These are phyloP conservation scores for Drosophila algonquin DNA, from an alignment of 2,888 invertebrate genomes.

Conservation along the genomic window DNA sequence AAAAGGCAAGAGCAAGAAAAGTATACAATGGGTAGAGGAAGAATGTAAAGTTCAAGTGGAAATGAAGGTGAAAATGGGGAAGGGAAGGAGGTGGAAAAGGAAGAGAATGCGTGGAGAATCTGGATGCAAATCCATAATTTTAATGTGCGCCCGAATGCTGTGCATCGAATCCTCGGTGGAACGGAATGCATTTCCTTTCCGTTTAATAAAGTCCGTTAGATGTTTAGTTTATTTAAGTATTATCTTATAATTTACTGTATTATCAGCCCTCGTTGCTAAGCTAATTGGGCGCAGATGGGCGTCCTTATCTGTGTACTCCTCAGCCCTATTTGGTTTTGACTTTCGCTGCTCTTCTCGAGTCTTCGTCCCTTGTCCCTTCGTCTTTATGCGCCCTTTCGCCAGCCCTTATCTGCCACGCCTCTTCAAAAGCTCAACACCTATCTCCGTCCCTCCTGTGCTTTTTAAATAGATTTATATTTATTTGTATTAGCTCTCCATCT, in stretches of 20 bases:
- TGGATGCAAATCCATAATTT: background rate
- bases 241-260: background rate
- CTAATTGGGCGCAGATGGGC: conserved; percentile 45
- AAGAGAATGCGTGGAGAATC: no score
- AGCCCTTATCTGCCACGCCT: conserved; percentile 2
- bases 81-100: no score
- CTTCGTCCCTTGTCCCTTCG: no score
- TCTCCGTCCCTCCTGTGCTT: conserved; percentile 2
- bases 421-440: background rate
- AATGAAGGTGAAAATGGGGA: background rate
- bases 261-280: conserved; percentile 18
- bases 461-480: conserved; percentile 54
- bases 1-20: conserved; percentile 7
- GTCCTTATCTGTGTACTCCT: background rate
- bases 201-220: no score
- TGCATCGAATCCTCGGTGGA: no score
- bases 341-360: no score
- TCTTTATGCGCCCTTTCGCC: background rate
- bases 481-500: conserved; percentile 63
- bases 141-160: no score
- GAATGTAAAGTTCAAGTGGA: conserved; percentile 16
- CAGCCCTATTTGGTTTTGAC: no score
- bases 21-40: conserved; percentile 6
- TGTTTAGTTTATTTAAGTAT: background rate
- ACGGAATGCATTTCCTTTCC: no score